Percentiles rank a stretch among this genome's conserved stretches.
Conservation (phyloP, 2,888 invertebrate genomes). For the Siphlonurus alternatus region DNA sequence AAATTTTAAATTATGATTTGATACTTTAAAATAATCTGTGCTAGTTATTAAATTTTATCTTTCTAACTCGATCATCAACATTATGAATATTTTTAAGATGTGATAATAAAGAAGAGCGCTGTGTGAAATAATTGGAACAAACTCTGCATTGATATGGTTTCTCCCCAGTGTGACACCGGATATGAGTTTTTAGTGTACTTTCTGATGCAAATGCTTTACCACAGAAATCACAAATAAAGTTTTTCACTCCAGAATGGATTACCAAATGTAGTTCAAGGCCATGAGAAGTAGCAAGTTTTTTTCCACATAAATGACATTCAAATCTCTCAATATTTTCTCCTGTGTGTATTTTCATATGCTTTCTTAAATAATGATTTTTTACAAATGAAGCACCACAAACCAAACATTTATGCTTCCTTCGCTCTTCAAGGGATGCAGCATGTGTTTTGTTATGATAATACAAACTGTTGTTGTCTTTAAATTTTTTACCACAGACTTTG, state of each 20-base stretch:
- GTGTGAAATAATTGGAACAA: neutral
- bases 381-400: neutral
- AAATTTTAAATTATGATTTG: too few species aligned
- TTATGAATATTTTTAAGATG: neutral
- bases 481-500: neutral
- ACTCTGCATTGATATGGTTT: slow-evolving; percentile 1
- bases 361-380: neutral
- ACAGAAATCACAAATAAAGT: neutral
- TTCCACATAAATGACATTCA: neutral
- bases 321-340: neutral
- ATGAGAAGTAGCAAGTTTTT: neutral
- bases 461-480: neutral
- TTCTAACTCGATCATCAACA: neutral
- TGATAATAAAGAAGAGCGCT: neutral
- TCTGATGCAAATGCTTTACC: neutral
- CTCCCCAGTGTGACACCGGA: neutral
- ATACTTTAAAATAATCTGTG: too few species aligned
- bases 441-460: neutral
- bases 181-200: neutral
- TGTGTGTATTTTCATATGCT: neutral
- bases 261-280: neutral
- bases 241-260: neutral
- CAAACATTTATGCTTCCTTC: neutral
- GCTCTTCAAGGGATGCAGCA: neutral
- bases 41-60: neutral